Conservation (phyloP, 2,888 invertebrate species). For the Syrphus vitripennis region DNA sequence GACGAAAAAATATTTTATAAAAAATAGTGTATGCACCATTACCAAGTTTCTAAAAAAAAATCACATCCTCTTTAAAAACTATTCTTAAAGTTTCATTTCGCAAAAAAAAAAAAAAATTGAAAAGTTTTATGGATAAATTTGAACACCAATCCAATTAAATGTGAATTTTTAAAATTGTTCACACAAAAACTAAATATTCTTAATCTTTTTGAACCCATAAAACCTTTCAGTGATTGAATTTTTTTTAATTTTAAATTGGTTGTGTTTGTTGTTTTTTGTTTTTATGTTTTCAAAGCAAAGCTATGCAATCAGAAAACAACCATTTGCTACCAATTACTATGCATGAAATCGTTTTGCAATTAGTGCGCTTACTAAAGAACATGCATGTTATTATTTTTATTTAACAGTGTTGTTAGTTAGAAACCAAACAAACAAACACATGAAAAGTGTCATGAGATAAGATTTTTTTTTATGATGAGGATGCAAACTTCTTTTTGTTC, state of each 20-base stretch:
- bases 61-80: not conserved
- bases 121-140: slow-evolving; percentile 31
- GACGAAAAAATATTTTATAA: slow-evolving; percentile 50
- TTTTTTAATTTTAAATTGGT: not conserved
- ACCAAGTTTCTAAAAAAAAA: slow-evolving; percentile 24
- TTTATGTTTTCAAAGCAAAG: not conserved
- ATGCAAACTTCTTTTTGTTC: not conserved
- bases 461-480: not conserved
- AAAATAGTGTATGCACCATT: slow-evolving; percentile 49
- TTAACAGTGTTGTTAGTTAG: slow-evolving; percentile 6
- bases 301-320: not conserved
- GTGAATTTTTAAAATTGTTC: too few relatives aligned
- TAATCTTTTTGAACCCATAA: too few relatives aligned
- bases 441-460: slow-evolving; percentile 31
- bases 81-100: not conserved
- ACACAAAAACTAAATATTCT: too few relatives aligned
- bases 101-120: not conserved
- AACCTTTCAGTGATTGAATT: not conserved
- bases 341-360: slow-evolving; percentile 20
- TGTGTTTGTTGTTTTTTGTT: not conserved
- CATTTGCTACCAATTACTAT: slow-evolving; percentile 33
- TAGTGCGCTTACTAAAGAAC: slow-evolving; percentile 26
- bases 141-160: too few relatives aligned
- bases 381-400: slow-evolving; percentile 13
- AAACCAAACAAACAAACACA: not conserved